These are phyloP conservation scores for Uropetala carovei DNA, from an alignment of 2,888 invertebrate genomes.

Conservation along the genomic window DNA sequence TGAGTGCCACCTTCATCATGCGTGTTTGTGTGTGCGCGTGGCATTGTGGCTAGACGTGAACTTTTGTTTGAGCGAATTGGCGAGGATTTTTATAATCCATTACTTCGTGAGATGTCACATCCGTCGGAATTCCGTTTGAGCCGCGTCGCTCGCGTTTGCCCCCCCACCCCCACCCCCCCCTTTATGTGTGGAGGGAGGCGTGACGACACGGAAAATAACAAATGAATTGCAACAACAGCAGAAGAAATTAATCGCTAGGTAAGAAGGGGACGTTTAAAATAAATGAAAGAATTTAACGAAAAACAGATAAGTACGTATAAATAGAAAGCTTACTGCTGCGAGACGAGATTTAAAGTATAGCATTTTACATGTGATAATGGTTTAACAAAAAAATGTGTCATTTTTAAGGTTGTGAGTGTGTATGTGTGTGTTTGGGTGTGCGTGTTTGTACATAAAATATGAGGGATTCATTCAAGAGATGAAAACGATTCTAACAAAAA, in stretches of 20 bases:
- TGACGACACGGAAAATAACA: not conserved
- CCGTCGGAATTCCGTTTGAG: not conserved
- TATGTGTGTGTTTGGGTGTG: not conserved
- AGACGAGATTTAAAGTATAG: not conserved
- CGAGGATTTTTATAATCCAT: not conserved
- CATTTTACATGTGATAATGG: conserved; percentile 55
- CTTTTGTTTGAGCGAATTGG: too few species aligned
- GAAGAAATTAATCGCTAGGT: not conserved
- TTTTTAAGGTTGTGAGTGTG: not conserved
- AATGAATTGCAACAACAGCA: not conserved
- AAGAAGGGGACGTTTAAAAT: not conserved
- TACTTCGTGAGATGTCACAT: not conserved
- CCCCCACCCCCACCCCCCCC: too few species aligned
- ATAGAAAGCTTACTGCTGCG: not conserved
- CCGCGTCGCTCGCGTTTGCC: too few species aligned
- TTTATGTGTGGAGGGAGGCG: not conserved
- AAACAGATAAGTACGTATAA: not conserved
- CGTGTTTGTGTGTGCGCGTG: not conserved
- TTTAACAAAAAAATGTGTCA: conserved; percentile 8
- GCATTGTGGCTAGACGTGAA: too few species aligned
- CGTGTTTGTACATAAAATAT: not conserved
- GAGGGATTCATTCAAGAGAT: not conserved
- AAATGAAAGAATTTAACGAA: not conserved
- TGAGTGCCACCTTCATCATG: not conserved
- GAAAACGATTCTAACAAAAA: not conserved